phyloP scores from a whole-genome alignment of 2,113 vertebrate genomes.

The Phaetusa simplex region DNA sequence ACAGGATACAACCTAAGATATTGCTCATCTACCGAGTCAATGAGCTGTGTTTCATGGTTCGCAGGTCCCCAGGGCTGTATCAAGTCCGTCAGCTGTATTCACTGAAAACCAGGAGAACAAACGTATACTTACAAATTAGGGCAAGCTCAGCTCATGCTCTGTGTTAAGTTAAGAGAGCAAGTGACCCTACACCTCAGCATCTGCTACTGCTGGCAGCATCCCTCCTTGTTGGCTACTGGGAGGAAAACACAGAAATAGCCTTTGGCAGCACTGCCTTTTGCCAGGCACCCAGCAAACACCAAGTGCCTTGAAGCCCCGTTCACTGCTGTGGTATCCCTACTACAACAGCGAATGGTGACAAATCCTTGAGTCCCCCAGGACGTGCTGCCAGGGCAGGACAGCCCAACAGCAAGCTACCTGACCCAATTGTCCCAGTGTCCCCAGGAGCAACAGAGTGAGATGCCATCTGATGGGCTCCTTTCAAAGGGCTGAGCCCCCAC shows the following conservation, averaged over 20 bases:
- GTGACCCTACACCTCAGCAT: background rate
- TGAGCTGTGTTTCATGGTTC: background rate
- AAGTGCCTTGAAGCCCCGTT: background rate
- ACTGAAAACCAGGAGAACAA: background rate
- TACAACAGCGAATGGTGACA: background rate
- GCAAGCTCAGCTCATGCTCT: background rate
- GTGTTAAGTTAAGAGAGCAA: background rate
- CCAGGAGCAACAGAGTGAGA: background rate
- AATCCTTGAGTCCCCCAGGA: background rate
- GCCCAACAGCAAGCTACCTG: background rate
- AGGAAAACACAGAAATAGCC: background rate
- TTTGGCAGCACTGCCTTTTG: background rate
- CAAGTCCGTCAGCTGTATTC: background rate
- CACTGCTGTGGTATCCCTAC: background rate
- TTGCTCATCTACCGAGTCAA: background rate
- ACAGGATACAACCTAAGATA: background rate
- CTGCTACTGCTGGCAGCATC: background rate
- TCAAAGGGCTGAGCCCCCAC: accelerated
- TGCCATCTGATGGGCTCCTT: background rate
- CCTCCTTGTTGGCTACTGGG: background rate
- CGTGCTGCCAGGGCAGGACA: background rate
- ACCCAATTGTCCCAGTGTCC: background rate
- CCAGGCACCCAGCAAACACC: background rate
- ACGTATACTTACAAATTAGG: accelerated
- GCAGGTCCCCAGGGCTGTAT: background rate